Evolutionary conservation across 2,113 vertebrate species (phyloP).

Genomic region (Cinclus cinclus): DNA sequence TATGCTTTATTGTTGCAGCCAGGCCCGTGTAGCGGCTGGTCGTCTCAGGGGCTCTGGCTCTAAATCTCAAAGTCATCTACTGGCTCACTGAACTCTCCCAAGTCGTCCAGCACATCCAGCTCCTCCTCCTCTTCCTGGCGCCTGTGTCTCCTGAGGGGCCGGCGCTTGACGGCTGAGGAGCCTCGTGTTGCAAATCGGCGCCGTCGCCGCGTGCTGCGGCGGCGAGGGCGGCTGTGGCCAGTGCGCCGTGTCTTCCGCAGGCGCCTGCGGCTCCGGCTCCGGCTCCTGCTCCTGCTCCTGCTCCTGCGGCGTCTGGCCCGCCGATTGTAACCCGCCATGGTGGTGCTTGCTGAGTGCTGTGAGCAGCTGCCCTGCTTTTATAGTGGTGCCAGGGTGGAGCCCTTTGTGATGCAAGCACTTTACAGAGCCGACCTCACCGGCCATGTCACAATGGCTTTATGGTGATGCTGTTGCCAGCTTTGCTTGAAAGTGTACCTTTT

Average conservation of each 20-base stretch:
- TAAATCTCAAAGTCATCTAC: neutral
- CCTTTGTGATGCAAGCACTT: neutral
- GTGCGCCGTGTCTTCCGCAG: neutral
- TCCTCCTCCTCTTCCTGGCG: neutral
- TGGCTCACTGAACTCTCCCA: neutral
- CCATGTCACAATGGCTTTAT: neutral
- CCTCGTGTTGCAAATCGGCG: fast-evolving
- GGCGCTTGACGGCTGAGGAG: neutral
- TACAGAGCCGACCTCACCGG: neutral
- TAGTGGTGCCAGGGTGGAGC: neutral
- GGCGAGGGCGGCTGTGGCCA: neutral
- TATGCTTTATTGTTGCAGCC: neutral
- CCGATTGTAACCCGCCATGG: neutral
- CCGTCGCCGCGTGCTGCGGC: neutral
- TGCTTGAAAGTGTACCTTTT: neutral
- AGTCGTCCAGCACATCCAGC: neutral
- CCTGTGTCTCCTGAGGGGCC: neutral
- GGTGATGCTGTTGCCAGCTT: neutral
- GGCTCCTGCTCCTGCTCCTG: neutral
- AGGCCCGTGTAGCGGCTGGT: fast-evolving
- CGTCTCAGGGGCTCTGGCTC: neutral
- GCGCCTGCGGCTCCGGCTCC: neutral
- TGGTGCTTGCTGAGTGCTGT: neutral
- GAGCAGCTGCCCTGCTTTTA: neutral
- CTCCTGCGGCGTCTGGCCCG: neutral